A percentile compares a stretch with the other conserved stretches of the same genome.
phyloP scores from a whole-genome alignment of 2,888 invertebrate species.

The Ectemnius cavifrons region DNA sequence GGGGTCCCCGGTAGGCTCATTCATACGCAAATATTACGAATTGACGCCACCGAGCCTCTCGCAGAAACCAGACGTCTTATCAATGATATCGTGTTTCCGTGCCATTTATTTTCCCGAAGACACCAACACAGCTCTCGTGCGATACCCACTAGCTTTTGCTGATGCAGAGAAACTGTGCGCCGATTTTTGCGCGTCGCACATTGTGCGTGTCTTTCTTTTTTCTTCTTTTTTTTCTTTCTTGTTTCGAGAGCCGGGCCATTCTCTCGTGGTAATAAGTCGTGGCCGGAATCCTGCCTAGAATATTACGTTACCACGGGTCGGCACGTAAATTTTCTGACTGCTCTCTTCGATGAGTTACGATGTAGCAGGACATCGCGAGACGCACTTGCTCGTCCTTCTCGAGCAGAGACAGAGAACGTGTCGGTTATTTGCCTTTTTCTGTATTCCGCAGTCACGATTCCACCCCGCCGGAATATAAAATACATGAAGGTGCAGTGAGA shows the following conservation, averaged over 20 bases:
- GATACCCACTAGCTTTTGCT: neutral
- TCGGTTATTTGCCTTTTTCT: constrained; percentile 15
- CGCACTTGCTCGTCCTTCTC: neutral
- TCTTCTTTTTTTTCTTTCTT: neutral
- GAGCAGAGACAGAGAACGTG: neutral
- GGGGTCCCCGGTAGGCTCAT: constrained; percentile 63
- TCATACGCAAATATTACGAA: constrained; percentile 73
- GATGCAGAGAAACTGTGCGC: too few species aligned
- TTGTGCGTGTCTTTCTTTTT: neutral
- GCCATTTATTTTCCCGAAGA: constrained; percentile 44
- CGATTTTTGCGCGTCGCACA: neutral
- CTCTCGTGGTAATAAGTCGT: neutral
- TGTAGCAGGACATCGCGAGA: neutral
- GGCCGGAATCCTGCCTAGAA: neutral
- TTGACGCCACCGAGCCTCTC: constrained; percentile 50
- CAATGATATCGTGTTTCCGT: constrained; percentile 62
- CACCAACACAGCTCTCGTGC: too few species aligned
- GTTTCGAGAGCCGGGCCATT: neutral
- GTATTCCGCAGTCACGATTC: constrained; percentile 1
- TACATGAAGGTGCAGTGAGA: constrained; percentile 35
- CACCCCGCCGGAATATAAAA: constrained; percentile 23
- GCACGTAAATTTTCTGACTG: neutral
- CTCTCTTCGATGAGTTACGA: constrained; percentile 11
- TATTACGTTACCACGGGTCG: neutral
- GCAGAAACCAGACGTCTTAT: constrained; percentile 49